A percentile compares a stretch with the other conserved stretches of the same genome.
phyloP scores from a whole-genome alignment of 2,888 invertebrate species.

The Synanthedon myopaeformis region DNA sequence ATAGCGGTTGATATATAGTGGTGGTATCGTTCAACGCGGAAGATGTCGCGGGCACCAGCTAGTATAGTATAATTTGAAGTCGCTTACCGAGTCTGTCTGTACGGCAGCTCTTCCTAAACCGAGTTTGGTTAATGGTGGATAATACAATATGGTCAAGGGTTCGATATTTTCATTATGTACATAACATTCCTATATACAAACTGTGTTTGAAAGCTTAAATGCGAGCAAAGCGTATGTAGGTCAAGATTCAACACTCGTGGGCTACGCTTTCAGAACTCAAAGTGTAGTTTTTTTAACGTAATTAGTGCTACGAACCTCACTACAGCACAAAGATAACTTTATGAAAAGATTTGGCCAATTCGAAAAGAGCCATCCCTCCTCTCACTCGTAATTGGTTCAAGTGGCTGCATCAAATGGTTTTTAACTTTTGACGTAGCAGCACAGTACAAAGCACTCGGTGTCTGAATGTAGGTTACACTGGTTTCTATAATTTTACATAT shows the following conservation, averaged over 20 bases:
- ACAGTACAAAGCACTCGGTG: not conserved
- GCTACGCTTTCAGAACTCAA: conserved; percentile 22
- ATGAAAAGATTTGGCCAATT: not conserved
- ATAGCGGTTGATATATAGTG: no score
- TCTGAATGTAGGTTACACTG: not conserved
- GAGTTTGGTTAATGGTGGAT: no score
- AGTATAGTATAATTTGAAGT: no score
- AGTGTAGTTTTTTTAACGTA: conserved; percentile 56
- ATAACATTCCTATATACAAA: no score
- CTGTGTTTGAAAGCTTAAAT: conserved; percentile 2
- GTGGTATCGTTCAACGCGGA: no score
- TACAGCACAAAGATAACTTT: conserved; percentile 19
- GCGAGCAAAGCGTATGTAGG: conserved; percentile 15
- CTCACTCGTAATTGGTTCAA: not conserved
- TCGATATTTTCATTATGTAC: no score
- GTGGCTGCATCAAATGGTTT: not conserved
- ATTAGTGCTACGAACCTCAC: conserved; percentile 49
- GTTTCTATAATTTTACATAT: no score
- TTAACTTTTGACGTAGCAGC: not conserved
- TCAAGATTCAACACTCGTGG: conserved; percentile 24
- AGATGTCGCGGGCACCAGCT: no score
- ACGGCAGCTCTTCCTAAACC: no score
- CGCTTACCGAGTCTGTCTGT: no score
- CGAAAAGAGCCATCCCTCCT: not conserved
- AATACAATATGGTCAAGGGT: no score